phyloP scores from a whole-genome alignment of 2,888 invertebrate genomes.

The Synergus itoensis region DNA sequence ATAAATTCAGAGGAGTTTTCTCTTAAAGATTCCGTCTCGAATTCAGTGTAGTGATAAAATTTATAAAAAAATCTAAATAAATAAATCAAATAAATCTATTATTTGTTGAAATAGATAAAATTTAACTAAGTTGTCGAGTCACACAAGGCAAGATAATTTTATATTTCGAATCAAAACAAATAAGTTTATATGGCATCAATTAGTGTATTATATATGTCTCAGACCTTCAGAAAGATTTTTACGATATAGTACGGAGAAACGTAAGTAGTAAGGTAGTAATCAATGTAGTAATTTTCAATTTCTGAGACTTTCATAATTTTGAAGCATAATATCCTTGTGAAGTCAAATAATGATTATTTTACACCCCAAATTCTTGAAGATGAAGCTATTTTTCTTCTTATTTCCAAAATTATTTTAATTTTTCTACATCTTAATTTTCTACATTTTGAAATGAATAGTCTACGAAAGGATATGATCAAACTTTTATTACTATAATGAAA shows the following conservation, averaged over 20 bases:
- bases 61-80: no score
- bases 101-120: no score
- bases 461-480: not conserved
- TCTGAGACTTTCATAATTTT: not conserved
- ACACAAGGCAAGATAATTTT: no score
- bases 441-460: not conserved
- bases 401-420: not conserved
- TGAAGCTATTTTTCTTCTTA: not conserved
- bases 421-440: not conserved
- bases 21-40: no score
- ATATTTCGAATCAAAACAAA: constrained; percentile 40
- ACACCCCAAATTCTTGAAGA: not conserved
- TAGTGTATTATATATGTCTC: constrained; percentile 88
- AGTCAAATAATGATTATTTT: constrained; percentile 9
- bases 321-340: not conserved
- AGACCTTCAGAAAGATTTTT: constrained; percentile 92
- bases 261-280: constrained; percentile 81
- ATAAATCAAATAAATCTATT: no score
- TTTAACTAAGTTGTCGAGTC: no score
- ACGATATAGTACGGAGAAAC: constrained; percentile 88
- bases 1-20: no score
- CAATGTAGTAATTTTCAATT: constrained; percentile 67
- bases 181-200: constrained; percentile 60
- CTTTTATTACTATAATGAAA: not conserved
- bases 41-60: no score